Conservation (phyloP, 2,888 invertebrate species). For the Papilio protenor region DNA sequence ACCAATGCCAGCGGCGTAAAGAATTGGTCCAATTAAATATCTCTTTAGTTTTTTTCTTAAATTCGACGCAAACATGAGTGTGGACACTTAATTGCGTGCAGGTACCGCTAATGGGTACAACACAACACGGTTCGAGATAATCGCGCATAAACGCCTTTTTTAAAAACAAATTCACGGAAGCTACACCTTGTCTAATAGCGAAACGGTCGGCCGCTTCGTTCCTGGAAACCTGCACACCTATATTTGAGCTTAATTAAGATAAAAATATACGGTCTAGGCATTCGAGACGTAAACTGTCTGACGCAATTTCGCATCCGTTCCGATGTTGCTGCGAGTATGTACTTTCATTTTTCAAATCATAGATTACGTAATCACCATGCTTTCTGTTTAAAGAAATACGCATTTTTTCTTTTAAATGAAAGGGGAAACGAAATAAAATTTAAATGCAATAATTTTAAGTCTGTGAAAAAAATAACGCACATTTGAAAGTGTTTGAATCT, state of each 20-base stretch:
- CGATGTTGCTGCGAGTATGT: conserved; percentile 33
- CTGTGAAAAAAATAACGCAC: background rate
- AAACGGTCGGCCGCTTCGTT: conserved; percentile 35
- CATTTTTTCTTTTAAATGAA: conserved; percentile 7
- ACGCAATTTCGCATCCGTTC: conserved; percentile 43
- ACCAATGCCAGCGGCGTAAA: conserved; percentile 25
- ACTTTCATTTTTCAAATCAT: conserved; percentile 39
- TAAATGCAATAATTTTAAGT: conserved; percentile 1
- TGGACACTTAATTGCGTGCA: conserved; percentile 16
- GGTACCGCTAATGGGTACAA: background rate
- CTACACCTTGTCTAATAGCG: conserved; percentile 32
- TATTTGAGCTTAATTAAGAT: conserved; percentile 45
- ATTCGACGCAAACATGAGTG: conserved; percentile 12
- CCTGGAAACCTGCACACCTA: conserved; percentile 43
- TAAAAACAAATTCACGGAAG: conserved; percentile 36
- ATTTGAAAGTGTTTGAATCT: background rate
- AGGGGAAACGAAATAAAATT: conserved; percentile 4
- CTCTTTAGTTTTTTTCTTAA: conserved; percentile 6
- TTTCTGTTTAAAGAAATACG: conserved; percentile 10
- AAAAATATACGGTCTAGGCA: conserved; percentile 45
- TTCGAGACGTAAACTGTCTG: conserved; percentile 44
- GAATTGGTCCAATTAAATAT: conserved; percentile 27
- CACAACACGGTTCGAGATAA: conserved; percentile 9
- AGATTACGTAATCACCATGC: conserved; percentile 35
- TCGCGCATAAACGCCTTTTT: conserved; percentile 17